Evolutionary conservation across 2,888 invertebrate genomes (phyloP).

Genomic region (Parascotia fuliginaria): DNA sequence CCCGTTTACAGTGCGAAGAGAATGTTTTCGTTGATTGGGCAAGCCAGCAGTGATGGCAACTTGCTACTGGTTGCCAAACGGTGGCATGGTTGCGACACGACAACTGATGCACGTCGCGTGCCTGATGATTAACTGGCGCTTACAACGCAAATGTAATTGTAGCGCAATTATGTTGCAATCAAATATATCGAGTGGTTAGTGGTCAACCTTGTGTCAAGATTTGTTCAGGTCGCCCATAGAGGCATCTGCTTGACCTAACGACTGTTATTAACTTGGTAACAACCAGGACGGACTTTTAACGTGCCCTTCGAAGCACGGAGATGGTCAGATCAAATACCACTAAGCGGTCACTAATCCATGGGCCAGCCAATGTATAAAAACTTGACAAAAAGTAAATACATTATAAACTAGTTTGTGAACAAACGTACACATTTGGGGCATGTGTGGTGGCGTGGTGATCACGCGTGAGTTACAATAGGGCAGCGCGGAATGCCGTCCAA

Average conservation of each 20-base stretch:
- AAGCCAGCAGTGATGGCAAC: slow-evolving; percentile 19
- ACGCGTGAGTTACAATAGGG: slow-evolving; percentile 34
- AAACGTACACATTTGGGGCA: slow-evolving; percentile 30
- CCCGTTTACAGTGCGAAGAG: slow-evolving; percentile 9
- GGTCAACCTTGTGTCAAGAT: no score
- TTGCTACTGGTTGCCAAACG: slow-evolving; percentile 27
- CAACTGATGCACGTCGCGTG: slow-evolving; percentile 18
- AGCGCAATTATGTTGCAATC: no score
- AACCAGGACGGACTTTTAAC: no score
- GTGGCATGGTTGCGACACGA: slow-evolving; percentile 32
- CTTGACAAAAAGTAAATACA: background rate
- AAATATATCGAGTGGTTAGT: no score
- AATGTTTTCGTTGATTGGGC: slow-evolving; percentile 27
- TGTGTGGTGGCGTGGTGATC: slow-evolving; percentile 20
- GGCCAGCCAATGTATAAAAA: no score
- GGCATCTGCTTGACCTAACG: no score
- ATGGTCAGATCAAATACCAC: no score
- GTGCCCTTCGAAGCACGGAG: no score
- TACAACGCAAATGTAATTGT: background rate
- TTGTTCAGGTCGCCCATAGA: no score
- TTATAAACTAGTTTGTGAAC: slow-evolving; percentile 6
- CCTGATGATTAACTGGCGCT: slow-evolving; percentile 10
- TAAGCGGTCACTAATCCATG: no score
- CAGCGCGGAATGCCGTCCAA: slow-evolving; percentile 46
- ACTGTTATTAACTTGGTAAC: no score